Conservation (phyloP, 64 coral and sea anemone genomes). For the Pachyseris speciosa region DNA sequence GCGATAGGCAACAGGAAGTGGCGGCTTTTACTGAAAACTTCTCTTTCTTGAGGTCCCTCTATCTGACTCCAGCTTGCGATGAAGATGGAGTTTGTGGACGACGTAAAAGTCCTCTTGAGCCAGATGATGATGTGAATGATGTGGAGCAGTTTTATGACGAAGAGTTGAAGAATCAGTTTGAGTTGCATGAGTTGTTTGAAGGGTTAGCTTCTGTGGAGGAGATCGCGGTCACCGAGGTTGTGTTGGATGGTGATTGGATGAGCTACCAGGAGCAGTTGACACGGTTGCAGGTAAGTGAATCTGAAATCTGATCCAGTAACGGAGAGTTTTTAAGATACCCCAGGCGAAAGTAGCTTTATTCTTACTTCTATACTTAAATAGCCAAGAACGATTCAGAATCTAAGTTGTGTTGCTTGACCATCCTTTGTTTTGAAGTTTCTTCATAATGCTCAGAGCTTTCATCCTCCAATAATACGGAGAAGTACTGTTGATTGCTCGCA, state of each 20-base stretch:
- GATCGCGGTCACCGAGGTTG: constrained; percentile 63
- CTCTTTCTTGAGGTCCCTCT: constrained; percentile 70
- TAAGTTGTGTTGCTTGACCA: too few relatives aligned
- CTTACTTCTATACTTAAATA: too few relatives aligned
- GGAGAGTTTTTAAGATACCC: too few relatives aligned
- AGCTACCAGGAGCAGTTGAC: constrained; percentile 67
- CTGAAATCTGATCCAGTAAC: not conserved
- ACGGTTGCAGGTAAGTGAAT: constrained; percentile 70
- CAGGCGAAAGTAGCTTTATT: too few relatives aligned
- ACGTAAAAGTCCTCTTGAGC: not conserved
- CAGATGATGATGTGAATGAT: constrained; percentile 8
- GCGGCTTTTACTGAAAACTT: constrained; percentile 79
- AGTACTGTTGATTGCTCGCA: too few relatives aligned
- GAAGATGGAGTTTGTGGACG: constrained; percentile 17
- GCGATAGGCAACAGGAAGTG: constrained; percentile 37
- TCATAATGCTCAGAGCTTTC: too few relatives aligned
- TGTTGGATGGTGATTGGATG: constrained; percentile 66
- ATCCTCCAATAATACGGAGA: too few relatives aligned
- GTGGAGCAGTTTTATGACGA: constrained; percentile 70
- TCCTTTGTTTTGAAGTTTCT: too few relatives aligned
- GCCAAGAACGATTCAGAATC: too few relatives aligned
- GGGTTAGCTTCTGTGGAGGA: constrained; percentile 82
- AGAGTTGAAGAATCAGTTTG: constrained; percentile 80
- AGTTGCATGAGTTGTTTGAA: constrained; percentile 89
- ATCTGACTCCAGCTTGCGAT: not conserved